phyloP scores from a whole-genome alignment of 2,113 vertebrate genomes.

The Laticauda colubrina region DNA sequence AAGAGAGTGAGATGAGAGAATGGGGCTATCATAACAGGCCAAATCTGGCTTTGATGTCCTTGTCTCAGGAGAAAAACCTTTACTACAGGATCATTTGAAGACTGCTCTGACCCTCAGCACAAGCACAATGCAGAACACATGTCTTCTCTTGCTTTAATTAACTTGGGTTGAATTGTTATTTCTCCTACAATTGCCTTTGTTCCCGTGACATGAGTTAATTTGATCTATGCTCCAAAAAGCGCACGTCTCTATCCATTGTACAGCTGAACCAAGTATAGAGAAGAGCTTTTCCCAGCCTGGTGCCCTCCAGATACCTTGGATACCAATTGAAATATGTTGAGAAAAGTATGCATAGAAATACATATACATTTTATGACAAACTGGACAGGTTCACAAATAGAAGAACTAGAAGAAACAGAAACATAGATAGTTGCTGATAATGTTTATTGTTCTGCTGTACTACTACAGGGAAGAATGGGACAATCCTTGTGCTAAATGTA shows the following conservation, averaged over 20 bases:
- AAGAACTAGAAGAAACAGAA: not conserved
- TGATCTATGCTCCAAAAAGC: not conserved
- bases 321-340: not conserved
- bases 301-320: not conserved
- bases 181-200: fast-evolving
- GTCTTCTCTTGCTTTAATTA: slow-evolving; percentile 42
- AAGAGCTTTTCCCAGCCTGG: not conserved
- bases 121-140: slow-evolving; percentile 21
- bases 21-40: slow-evolving; percentile 3
- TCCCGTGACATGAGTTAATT: not conserved
- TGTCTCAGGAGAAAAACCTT: not conserved
- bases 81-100: fast-evolving
- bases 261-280: not conserved
- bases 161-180: not conserved
- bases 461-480: not conserved
- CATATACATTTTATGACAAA: not conserved
- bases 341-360: not conserved
- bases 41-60: slow-evolving; percentile 43
- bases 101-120: not conserved
- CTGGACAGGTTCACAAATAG: not conserved
- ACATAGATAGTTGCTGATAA: not conserved
- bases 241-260: not conserved
- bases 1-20: not conserved
- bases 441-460: not conserved
- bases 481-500: not conserved